These are phyloP conservation scores for Cordilura impudica DNA, from an alignment of 2,888 invertebrate genomes.

Conservation along the genomic window DNA sequence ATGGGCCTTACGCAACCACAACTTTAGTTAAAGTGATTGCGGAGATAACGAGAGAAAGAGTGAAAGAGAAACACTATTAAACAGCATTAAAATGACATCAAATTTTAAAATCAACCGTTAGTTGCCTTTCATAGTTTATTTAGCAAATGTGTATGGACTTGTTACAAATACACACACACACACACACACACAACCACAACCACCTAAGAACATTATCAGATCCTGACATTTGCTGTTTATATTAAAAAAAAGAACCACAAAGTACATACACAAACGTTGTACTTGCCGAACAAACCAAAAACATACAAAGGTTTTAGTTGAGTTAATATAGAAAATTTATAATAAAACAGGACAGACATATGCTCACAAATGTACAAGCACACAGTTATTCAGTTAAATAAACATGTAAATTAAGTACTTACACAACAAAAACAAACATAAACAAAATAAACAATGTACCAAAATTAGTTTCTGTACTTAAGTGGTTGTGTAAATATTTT, in stretches of 20 bases:
- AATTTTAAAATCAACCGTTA: conserved; percentile 1
- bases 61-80: background rate
- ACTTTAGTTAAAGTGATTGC: background rate
- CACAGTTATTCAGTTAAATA: background rate
- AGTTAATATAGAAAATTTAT: background rate
- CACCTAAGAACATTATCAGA: too few relatives aligned
- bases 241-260: background rate
- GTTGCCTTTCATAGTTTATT: background rate
- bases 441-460: background rate
- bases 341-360: background rate
- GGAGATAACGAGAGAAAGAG: background rate
- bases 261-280: background rate
- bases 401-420: conserved; percentile 22
- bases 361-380: background rate
- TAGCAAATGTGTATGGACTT: background rate
- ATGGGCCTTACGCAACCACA: too few relatives aligned
- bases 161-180: background rate
- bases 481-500: background rate
- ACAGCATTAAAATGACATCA: conserved; percentile 1
- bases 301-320: conserved; percentile 4
- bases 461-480: background rate
- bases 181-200: background rate
- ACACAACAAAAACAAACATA: conserved; percentile 4
- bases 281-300: conserved; percentile 8
- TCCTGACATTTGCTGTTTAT: conserved; percentile 8